A percentile compares a stretch with the other conserved stretches of the same genome.
Conservation (phyloP, 2,797 vertebrate genomes). For the Knipowitschia caucasica region DNA sequence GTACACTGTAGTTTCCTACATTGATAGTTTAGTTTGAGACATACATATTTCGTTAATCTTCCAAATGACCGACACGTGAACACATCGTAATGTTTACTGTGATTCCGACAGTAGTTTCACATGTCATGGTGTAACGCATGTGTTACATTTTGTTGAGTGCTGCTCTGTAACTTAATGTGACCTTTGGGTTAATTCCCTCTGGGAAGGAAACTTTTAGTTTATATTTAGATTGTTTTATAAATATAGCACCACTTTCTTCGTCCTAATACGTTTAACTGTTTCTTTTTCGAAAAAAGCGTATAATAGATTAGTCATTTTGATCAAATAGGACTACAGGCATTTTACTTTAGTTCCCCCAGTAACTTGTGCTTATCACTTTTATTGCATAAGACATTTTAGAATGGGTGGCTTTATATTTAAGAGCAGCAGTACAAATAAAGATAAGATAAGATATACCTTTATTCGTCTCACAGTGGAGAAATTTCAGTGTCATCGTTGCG, state of each 20-base stretch:
- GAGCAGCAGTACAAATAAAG: too few relatives aligned
- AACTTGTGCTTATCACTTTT: background rate
- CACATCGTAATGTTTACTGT: background rate
- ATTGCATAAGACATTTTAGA: slow-evolving; percentile 35
- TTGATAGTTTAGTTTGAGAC: background rate
- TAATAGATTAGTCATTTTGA: too few relatives aligned
- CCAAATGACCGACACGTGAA: background rate
- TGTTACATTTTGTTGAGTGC: slow-evolving; percentile 19
- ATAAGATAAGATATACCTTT: too few relatives aligned
- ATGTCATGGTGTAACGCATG: background rate
- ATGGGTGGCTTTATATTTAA: slow-evolving; percentile 7
- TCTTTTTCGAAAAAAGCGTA: too few relatives aligned
- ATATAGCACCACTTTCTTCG: slow-evolving; percentile 3
- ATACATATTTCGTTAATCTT: background rate
- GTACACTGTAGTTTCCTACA: too few relatives aligned
- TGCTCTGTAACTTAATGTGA: slow-evolving; percentile 24
- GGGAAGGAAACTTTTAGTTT: background rate
- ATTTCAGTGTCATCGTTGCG: too few relatives aligned
- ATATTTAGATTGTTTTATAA: slow-evolving; percentile 30
- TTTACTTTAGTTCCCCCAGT: background rate
- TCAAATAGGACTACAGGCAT: background rate
- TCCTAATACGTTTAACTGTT: too few relatives aligned
- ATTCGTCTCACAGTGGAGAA: too few relatives aligned
- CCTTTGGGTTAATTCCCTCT: slow-evolving; percentile 4
- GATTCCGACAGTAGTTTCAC: background rate